phyloP scores from a whole-genome alignment of 2,888 invertebrate species.

The Pardosa pseudoannulata region DNA sequence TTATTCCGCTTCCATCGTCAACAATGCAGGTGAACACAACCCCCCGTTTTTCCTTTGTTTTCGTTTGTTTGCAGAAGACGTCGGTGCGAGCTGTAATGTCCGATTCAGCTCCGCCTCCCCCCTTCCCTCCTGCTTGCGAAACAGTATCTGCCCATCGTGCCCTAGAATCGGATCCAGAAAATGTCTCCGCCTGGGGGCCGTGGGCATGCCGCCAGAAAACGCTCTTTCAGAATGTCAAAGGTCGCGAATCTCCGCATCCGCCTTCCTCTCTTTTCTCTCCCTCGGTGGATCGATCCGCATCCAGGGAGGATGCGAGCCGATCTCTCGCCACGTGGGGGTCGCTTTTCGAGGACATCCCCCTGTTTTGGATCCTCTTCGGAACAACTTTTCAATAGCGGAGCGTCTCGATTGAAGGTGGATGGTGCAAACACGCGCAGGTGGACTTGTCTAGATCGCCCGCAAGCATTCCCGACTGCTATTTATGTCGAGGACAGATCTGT shows the following conservation, averaged over 20 bases:
- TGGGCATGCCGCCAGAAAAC: constrained; percentile 50
- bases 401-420: not conserved
- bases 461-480: no score
- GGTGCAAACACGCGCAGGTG: no score
- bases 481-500: no score
- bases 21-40: no score
- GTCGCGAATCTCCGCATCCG: constrained; percentile 9
- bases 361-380: not conserved
- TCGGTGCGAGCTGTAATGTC: no score
- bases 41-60: no score
- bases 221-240: constrained; percentile 41
- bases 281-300: constrained; percentile 24
- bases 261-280: constrained; percentile 6
- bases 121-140: no score
- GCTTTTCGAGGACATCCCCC: not conserved
- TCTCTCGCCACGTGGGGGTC: not conserved
- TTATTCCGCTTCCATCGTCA: no score
- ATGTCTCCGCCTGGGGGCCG: constrained; percentile 15
- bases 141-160: no score
- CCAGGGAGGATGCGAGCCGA: not conserved
- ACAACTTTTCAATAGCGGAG: not conserved
- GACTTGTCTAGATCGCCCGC: no score
- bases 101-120: no score
- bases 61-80: no score
- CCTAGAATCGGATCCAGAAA: not conserved